These are phyloP conservation scores for Drosophila funebris DNA, from an alignment of 1,140 invertebrate species.

Conservation along the genomic window DNA sequence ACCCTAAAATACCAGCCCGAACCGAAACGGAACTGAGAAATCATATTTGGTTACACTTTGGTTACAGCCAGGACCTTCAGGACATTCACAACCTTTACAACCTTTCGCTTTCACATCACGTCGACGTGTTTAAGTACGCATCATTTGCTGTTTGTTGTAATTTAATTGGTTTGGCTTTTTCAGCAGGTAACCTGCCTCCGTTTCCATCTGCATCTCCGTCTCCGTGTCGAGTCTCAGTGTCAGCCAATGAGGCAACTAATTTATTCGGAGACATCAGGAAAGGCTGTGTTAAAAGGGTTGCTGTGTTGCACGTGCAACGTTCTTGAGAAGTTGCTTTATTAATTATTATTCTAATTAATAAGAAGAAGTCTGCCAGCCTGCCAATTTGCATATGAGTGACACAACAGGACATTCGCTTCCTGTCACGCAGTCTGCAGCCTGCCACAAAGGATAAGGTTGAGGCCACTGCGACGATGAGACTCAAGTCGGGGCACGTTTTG, in stretches of 20 bases:
- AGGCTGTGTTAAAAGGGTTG: conserved; percentile 26
- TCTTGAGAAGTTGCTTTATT: conserved; percentile 73
- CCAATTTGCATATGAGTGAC: conserved; percentile 83
- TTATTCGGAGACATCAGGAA: conserved; percentile 46
- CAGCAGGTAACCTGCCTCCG: conserved; percentile 42
- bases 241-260: conserved; percentile 70
- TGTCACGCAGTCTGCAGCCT: conserved; percentile 56
- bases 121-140: conserved; percentile 81
- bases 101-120: conserved; percentile 59
- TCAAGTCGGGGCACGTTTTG: conserved; percentile 51
- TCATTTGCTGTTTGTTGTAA: conserved; percentile 77
- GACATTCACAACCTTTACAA: neutral
- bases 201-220: neutral
- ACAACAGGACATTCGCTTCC: conserved; percentile 81
- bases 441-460: conserved; percentile 47
- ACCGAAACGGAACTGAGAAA: conserved; percentile 19
- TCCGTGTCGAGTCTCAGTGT: neutral
- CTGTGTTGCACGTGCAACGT: conserved; percentile 65
- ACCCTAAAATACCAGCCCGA: conserved; percentile 42
- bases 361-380: conserved; percentile 49
- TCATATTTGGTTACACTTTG: conserved; percentile 60
- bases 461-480: conserved; percentile 33
- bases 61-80: neutral
- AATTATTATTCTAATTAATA: conserved; percentile 83
- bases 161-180: conserved; percentile 75